These are phyloP conservation scores for Stenotaenia linearis DNA, from an alignment of 2,888 invertebrate genomes.

Conservation along the genomic window DNA sequence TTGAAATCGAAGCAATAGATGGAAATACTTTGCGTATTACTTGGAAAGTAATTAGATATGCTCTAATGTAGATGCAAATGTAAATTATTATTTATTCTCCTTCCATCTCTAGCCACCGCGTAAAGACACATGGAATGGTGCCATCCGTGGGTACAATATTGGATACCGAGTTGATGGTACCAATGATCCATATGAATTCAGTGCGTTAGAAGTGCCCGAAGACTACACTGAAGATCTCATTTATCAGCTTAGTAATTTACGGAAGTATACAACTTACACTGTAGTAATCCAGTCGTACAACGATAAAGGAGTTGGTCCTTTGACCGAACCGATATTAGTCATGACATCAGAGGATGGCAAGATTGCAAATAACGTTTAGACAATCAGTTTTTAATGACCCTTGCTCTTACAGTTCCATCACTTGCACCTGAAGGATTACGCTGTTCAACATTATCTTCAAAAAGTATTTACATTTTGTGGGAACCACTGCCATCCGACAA, in stretches of 20 bases:
- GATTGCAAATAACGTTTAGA: not conserved
- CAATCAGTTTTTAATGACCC: not conserved
- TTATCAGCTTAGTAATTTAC: not conserved
- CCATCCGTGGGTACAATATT: not conserved
- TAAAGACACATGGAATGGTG: not conserved
- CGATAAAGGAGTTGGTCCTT: not conserved
- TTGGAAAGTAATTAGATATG: not conserved
- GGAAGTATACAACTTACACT: not conserved
- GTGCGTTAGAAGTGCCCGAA: not conserved
- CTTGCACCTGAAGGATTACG: not conserved
- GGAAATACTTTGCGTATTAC: not conserved
- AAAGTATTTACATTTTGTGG: not conserved
- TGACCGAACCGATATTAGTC: not conserved
- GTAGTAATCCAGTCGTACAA: not conserved
- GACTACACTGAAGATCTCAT: not conserved
- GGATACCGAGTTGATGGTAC: not conserved
- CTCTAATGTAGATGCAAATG: too few species aligned
- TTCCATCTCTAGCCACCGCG: not conserved
- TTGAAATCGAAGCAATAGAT: not conserved
- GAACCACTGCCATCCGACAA: not conserved
- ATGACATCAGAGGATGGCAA: not conserved
- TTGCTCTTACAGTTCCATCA: not conserved
- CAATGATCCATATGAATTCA: not conserved
- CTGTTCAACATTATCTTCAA: not conserved
- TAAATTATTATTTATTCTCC: not conserved